Base-by-base conservation (phyloP, 2,888 invertebrate genomes). In the Nasonovia ribisnigri region DNA sequence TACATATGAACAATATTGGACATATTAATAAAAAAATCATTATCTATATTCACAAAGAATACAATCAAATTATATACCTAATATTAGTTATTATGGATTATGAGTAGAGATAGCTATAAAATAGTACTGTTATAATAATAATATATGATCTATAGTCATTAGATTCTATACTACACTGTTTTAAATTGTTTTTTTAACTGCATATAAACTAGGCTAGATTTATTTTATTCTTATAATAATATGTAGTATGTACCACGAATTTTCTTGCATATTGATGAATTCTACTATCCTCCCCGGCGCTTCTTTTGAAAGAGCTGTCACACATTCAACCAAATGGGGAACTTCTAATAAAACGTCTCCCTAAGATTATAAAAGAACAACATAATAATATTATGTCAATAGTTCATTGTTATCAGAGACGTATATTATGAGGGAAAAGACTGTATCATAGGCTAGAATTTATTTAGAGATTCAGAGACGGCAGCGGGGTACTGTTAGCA, bases 331-430 rank as follows among this genome's bases (percentile, higher is more conserved):
- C 26, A 93, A 93, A 51, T 90, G 20, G 3, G 93, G 93, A 4
- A 93, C 86, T 86, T 93, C 86, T 43, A 93, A 90, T 5, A 93
- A n/a, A n/a, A 93, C 26, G n/a, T 93, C 93, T 48, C 93, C 93
- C 93, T 93, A 90, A 43, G 13, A 57, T 43, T 3, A 46, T 43
- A 57, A 57, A 10, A 91, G 26, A 2, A 67, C 67, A 67, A 36
- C 36, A 77, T 36, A 77, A 20, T 6, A 20, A 20, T 48, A 67
- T 67, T 77, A 77, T 36, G 36, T 77, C 16, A 36, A 77, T 36
- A 20, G 20, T 20, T 0, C 3, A 16, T 77, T 77, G 20, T 77
- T 77, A 77, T 36, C 8, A 77, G 77, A 36, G 36, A 42, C 77
- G 77, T 42, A 36, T 36, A 36, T 36, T 36, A 36, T 36, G 20